Base-by-base conservation (phyloP, 1,140 invertebrate genomes). In the Meloidogyne chitwoodi region DNA sequence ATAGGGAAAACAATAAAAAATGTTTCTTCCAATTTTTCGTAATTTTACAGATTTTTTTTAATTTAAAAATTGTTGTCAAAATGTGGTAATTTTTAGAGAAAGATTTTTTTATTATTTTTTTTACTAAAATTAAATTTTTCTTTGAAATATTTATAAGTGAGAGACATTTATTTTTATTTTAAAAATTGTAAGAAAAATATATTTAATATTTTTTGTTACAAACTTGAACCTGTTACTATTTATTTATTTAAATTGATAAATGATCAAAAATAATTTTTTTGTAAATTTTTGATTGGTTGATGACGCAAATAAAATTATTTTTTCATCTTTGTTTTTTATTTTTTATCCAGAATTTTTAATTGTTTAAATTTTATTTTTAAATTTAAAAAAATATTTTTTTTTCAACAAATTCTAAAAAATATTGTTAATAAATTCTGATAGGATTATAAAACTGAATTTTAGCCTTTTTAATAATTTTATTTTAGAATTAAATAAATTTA, bases 251-350 rank as follows among this genome's bases (percentile, higher is more conserved):
- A 19, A 56, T 56, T 56, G 48, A 56, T 56, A 56, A 56, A 56
- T 56, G 48, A 56, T 56, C 48, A 56, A n/a, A n/a, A 48, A 31
- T 31, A 48, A 48, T 16, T 48, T n/a, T 41, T 56, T 56, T 56
- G n/a, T 56, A 38, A 6, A 6, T 38, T 38, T 38, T 38, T 38
- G 34, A 38, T 4, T 38, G 34, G 34, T 56, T n/a, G 10, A 56
- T 56, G 48, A 56, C 48, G 48, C 48, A 66, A 66, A 66, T 66
- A 38, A 31, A 66, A 22, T 66, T 66, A 22, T 66, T 66, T 19
- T 22, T 66, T 22, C 5, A n/a, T 65, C 16, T 4, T 19, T 65
- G 22, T 24, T 65, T 65, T 3, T 24, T 31, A 27, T 31, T 66
- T 66, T 29, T 31, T 19, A 31, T 26, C 8, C 22, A 6, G 19